These are phyloP conservation scores for Natrix natrix DNA, from an alignment of 2,797 vertebrate species.

Conservation along the genomic window DNA sequence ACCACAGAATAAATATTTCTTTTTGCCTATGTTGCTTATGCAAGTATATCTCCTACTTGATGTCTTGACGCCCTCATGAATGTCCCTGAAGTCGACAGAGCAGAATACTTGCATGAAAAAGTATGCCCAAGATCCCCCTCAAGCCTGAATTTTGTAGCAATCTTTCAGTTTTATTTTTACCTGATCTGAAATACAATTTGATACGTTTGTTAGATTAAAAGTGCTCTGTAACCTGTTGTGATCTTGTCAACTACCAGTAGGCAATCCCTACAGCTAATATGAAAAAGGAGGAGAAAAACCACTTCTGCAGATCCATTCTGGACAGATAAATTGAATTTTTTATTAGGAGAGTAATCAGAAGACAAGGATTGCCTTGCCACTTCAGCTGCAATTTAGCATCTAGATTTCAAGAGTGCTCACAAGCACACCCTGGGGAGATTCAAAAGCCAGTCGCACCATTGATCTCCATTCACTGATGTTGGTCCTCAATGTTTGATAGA, in stretches of 20 bases:
- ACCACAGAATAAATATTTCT: background rate
- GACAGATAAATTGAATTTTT: background rate
- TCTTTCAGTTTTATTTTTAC: background rate
- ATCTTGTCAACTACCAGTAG: background rate
- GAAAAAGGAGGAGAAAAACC: background rate
- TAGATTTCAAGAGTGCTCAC: background rate
- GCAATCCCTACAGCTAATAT: background rate
- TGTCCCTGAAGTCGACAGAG: background rate
- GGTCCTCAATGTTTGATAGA: background rate
- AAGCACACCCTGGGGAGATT: background rate
- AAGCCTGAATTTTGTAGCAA: background rate
- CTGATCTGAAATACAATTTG: background rate
- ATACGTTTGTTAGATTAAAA: background rate
- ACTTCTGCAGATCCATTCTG: background rate
- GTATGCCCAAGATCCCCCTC: background rate
- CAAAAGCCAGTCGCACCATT: background rate
- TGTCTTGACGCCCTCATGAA: background rate
- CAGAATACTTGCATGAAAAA: background rate
- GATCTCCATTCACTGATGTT: background rate
- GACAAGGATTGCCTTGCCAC: background rate
- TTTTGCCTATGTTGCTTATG: background rate
- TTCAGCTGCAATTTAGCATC: background rate
- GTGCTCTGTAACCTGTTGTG: background rate
- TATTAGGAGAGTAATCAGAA: conserved; percentile 9
- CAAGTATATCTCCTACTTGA: background rate